A percentile compares a stretch with the other conserved stretches of the same genome.
Conservation (phyloP, 1,140 invertebrate genomes). For the Eupristina koningsbergeri region DNA sequence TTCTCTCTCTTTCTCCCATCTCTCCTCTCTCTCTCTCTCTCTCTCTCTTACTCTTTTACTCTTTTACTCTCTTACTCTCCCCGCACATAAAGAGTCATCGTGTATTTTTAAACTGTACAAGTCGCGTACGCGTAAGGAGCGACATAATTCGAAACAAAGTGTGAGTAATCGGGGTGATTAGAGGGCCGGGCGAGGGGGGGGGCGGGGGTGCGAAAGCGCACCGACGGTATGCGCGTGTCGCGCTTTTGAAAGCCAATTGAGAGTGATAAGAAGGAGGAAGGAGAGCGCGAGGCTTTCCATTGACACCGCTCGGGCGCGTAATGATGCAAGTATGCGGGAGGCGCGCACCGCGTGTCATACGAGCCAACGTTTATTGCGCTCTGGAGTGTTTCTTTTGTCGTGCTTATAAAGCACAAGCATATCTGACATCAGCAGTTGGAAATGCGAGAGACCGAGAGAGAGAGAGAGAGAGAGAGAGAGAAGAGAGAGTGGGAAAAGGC, state of each 20-base stretch:
- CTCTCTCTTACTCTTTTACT: not conserved
- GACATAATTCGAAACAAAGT: constrained; percentile 33
- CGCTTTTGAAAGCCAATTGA: not conserved
- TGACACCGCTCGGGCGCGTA: constrained; percentile 24
- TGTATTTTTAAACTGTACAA: constrained; percentile 44
- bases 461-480: not conserved
- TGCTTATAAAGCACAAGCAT: constrained; percentile 22
- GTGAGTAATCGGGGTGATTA: constrained; percentile 22
- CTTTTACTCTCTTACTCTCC: too few species aligned
- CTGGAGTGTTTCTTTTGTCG: not conserved
- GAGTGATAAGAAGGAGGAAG: not conserved
- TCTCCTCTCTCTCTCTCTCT: too few species aligned
- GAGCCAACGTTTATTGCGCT: constrained; percentile 11
- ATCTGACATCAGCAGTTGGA: constrained; percentile 41
- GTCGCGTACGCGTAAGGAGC: not conserved
- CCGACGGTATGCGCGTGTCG: not conserved
- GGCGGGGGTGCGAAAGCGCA: not conserved
- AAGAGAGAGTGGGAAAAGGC: not conserved
- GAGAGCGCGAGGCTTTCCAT: not conserved
- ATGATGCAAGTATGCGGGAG: constrained; percentile 39
- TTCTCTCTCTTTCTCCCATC: not conserved
- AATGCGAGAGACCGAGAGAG: constrained; percentile 1
- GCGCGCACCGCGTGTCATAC: constrained; percentile 38
- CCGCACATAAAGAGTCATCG: constrained; percentile 19
- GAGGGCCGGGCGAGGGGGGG: not conserved